Evolutionary conservation across 2,888 invertebrate genomes (phyloP).

Genomic region (Coleophora flavipennella): DNA sequence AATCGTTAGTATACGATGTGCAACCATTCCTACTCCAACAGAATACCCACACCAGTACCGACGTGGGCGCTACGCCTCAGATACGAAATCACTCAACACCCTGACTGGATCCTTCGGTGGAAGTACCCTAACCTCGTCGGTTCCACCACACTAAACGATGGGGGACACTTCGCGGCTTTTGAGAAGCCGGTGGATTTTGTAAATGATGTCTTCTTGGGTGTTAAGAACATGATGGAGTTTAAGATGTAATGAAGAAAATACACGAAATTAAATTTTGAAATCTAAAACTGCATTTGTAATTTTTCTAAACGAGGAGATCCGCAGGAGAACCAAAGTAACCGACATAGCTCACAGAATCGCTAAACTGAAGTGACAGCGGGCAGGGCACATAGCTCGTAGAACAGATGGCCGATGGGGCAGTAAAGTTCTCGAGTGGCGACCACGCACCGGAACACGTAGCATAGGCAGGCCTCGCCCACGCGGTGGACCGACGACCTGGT

Average conservation of each 20-base stretch:
- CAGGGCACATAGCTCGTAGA: too few relatives aligned
- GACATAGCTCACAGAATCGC: too few relatives aligned
- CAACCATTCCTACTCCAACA: constrained; percentile 30
- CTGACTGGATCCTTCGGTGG: constrained; percentile 74
- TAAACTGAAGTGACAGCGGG: too few relatives aligned
- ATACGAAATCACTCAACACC: constrained; percentile 75
- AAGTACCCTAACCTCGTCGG: constrained; percentile 79
- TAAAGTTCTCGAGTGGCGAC: too few relatives aligned
- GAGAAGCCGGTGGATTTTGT: constrained; percentile 82
- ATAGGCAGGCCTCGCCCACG: too few relatives aligned
- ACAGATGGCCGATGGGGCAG: too few relatives aligned
- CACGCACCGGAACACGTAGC: too few relatives aligned
- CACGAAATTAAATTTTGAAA: constrained; percentile 5
- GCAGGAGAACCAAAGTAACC: too few relatives aligned
- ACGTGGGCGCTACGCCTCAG: constrained; percentile 80
- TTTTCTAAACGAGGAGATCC: too few relatives aligned
- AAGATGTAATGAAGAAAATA: constrained; percentile 4
- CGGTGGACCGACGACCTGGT: too few relatives aligned
- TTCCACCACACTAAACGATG: constrained; percentile 73
- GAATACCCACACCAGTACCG: constrained; percentile 79
- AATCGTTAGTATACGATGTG: not conserved
- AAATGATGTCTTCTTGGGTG: constrained; percentile 73
- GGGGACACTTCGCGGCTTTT: constrained; percentile 91
- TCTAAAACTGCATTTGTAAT: too few relatives aligned
- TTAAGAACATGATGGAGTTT: constrained; percentile 27